Conservation (phyloP, 2,113 vertebrate species). For the human (Homo sapiens) region DNA sequence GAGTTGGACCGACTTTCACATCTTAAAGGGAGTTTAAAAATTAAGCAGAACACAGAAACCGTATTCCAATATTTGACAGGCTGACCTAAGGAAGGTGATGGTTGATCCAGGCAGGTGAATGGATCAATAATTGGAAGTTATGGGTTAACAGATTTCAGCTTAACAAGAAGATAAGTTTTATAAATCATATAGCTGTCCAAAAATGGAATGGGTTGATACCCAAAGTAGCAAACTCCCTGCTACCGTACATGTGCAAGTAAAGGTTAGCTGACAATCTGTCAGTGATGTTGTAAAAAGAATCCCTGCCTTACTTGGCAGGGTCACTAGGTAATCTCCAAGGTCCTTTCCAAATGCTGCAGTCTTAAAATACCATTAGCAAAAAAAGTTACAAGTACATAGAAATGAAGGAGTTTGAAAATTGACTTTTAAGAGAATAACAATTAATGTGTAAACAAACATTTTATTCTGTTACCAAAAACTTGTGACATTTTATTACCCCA, state of each 20-base stretch:
- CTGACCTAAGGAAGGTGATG: background rate
- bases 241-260: background rate
- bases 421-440: background rate
- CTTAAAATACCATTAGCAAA: slow-evolving; percentile 30
- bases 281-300: background rate
- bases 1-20: background rate
- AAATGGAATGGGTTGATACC: background rate
- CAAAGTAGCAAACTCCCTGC: background rate
- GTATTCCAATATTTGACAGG: background rate
- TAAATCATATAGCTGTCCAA: background rate
- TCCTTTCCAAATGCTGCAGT: background rate
- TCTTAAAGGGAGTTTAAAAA: background rate
- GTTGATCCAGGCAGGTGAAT: background rate
- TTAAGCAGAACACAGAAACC: background rate
- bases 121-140: background rate
- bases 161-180: background rate
- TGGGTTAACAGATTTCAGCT: background rate
- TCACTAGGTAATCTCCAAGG: slow-evolving; percentile 31
- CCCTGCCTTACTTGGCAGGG: background rate
- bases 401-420: background rate
- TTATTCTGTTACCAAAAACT: background rate
- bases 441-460: background rate
- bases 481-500: background rate
- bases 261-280: slow-evolving; percentile 61
- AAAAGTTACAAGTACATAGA: background rate